Percentiles rank a stretch among this genome's conserved stretches.
Conservation (phyloP, 2,113 vertebrate species). For the Limanda limanda region DNA sequence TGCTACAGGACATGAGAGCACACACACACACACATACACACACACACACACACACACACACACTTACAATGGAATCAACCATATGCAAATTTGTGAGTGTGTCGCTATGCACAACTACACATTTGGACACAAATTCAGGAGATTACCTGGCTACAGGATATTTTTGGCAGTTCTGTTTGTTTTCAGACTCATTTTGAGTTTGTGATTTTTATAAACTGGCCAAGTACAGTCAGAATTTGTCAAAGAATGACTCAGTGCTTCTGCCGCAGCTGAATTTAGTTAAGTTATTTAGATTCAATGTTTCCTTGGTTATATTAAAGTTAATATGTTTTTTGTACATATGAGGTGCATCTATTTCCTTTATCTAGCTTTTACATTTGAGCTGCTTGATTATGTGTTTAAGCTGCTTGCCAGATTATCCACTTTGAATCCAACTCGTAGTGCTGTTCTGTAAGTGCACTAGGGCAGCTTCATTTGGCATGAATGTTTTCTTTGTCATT, state of each 20-base stretch:
- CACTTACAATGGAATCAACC: neutral
- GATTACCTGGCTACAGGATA: conserved; percentile 19
- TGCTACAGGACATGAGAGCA: conserved; percentile 37
- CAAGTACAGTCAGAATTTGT: neutral
- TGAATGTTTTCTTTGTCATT: neutral
- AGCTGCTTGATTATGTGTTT: neutral
- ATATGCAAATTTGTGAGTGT: neutral
- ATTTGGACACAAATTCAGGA: neutral
- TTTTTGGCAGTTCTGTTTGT: conserved; percentile 20
- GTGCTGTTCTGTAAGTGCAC: too few species aligned
- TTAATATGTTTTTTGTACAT: neutral
- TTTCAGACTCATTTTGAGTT: conserved; percentile 17
- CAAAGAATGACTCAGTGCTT: neutral
- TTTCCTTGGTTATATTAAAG: neutral
- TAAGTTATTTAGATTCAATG: neutral
- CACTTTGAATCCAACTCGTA: too few species aligned
- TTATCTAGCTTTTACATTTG: neutral
- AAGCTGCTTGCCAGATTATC: neutral
- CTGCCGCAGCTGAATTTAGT: neutral
- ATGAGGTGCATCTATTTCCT: neutral
- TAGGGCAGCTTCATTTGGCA: too few species aligned
- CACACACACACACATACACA: neutral
- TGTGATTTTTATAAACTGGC: conserved; percentile 15
- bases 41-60: neutral
- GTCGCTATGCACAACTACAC: neutral